Evolutionary conservation across 2,113 vertebrate species (phyloP).

Genomic region (Natator depressus): DNA sequence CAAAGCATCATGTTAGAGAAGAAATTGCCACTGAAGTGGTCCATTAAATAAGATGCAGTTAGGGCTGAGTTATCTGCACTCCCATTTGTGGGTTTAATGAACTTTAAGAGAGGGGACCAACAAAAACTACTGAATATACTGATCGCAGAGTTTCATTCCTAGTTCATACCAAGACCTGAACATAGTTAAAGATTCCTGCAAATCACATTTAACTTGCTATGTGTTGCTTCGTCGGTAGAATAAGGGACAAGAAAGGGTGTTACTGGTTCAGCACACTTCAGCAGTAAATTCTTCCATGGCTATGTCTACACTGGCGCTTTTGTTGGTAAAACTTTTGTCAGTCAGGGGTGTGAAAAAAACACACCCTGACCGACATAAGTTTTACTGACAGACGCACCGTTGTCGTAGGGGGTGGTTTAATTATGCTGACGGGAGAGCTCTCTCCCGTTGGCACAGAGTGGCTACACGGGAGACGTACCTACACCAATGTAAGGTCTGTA

Average conservation of each 20-base stretch:
- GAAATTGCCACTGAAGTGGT: background rate
- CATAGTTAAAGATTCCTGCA: background rate
- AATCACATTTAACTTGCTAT: background rate
- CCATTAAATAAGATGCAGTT: background rate
- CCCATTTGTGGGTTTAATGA: background rate
- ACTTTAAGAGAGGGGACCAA: background rate
- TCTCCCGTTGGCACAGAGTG: too few species aligned
- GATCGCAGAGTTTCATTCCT: background rate
- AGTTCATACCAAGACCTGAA: background rate
- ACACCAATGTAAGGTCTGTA: too few species aligned
- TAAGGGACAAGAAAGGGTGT: background rate
- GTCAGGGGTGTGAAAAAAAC: too few species aligned
- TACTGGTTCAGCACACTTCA: background rate
- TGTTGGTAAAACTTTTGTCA: too few species aligned
- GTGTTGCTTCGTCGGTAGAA: background rate
- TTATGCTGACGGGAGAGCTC: too few species aligned
- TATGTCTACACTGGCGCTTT: too few species aligned
- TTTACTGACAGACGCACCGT: too few species aligned
- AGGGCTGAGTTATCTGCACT: background rate
- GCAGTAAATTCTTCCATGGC: background rate
- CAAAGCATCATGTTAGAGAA: background rate
- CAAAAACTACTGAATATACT: background rate
- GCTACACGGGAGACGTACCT: too few species aligned
- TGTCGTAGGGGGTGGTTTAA: too few species aligned
- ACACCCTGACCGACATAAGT: too few species aligned